These are phyloP conservation scores for Pelodiscus sinensis DNA, from an alignment of 2,113 vertebrate genomes.

Conservation along the genomic window DNA sequence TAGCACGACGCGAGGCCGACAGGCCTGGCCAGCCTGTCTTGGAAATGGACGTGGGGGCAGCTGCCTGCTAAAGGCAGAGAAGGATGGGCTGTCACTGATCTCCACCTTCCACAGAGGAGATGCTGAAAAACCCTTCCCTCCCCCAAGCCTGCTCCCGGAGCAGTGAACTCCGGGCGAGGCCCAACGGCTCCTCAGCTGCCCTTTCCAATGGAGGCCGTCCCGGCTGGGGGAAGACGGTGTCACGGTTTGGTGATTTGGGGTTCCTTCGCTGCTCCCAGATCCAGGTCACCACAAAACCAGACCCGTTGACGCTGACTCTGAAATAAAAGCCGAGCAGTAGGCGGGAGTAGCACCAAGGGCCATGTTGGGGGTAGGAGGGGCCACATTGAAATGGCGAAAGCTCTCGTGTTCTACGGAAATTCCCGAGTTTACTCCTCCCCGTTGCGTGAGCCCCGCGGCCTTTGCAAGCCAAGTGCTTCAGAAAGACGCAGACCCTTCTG, in stretches of 20 bases:
- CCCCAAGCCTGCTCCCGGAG: no score
- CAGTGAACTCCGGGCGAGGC: no score
- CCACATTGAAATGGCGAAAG: neutral
- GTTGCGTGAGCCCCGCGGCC: neutral
- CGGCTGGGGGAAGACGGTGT: neutral
- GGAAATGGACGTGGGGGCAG: neutral
- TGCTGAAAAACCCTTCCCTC: neutral
- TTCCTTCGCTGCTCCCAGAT: neutral
- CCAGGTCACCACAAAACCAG: neutral
- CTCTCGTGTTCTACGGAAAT: neutral
- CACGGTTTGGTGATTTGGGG: fast-evolving
- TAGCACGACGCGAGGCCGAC: neutral
- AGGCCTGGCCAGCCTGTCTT: neutral
- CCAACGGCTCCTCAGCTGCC: neutral
- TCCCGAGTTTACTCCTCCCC: neutral
- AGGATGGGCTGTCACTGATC: no score
- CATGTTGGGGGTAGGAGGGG: no score
- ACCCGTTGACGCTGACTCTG: no score
- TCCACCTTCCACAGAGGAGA: neutral
- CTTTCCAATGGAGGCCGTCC: neutral
- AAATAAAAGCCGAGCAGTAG: neutral
- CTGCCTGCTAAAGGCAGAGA: no score
- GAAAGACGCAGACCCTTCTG: no score
- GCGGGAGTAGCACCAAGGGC: neutral
- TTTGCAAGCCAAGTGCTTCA: neutral